A percentile compares a stretch with the other conserved stretches of the same genome.
Evolutionary conservation across 2,113 vertebrate species (phyloP).

Genomic region (Sturnus vulgaris): DNA sequence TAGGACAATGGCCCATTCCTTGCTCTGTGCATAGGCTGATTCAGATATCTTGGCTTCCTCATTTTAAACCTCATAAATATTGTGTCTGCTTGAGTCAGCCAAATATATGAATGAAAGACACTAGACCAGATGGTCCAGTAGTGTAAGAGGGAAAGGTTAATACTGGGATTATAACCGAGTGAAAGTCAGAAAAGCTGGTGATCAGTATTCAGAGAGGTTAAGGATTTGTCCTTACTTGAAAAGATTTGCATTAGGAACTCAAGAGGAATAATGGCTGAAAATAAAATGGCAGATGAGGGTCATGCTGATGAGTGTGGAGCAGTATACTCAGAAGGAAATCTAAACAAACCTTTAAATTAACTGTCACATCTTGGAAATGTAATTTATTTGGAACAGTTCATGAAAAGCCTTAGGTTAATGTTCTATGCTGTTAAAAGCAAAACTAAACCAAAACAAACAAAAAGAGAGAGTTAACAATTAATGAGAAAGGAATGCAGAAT

Average conservation of each 20-base stretch:
- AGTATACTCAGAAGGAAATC: background rate
- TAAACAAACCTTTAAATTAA: conserved; percentile 1
- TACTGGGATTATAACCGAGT: background rate
- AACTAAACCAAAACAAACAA: background rate
- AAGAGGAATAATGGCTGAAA: background rate
- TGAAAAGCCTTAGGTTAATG: background rate
- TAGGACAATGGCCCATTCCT: background rate
- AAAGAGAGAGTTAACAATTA: background rate
- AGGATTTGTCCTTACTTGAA: background rate
- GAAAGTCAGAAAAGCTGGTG: background rate
- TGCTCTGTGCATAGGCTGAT: background rate
- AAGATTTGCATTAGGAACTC: background rate
- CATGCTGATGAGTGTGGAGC: background rate
- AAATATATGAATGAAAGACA: background rate
- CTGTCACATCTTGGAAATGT: background rate
- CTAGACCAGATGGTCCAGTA: background rate
- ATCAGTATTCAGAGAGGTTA: background rate
- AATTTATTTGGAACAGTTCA: background rate
- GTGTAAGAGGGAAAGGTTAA: background rate
- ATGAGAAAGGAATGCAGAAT: background rate
- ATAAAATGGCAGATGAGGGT: background rate
- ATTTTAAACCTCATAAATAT: background rate
- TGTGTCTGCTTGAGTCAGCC: background rate
- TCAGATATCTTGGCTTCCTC: background rate
- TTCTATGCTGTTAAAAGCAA: background rate